Evolutionary conservation across 2,113 vertebrate species (phyloP).

Genomic region (Aleadryas rufinucha): DNA sequence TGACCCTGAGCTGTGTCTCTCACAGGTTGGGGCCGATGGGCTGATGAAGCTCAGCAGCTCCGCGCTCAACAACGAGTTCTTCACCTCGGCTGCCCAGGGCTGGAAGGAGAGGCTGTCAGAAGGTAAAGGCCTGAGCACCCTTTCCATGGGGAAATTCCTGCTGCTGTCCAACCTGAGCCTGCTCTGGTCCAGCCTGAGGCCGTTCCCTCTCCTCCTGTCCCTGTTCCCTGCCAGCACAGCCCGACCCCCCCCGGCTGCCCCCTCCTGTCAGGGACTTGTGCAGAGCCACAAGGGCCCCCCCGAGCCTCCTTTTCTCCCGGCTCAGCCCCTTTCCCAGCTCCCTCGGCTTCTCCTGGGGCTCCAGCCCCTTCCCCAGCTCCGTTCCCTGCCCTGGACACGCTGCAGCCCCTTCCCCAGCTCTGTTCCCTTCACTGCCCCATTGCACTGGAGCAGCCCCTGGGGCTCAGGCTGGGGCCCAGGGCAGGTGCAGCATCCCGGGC

Average conservation of each 20-base stretch:
- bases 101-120: conserved; percentile 96
- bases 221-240: not conserved
- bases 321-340: not conserved
- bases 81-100: conserved; percentile 94
- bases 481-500: not conserved
- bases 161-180: too few species aligned
- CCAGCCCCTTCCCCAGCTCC: not conserved
- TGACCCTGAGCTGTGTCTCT: not conserved
- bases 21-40: conserved; percentile 86
- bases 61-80: conserved; percentile 97
- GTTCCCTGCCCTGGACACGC: not conserved
- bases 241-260: not conserved
- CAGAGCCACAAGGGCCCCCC: not conserved
- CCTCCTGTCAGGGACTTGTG: not conserved
- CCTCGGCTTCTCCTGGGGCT: not conserved
- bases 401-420: not conserved
- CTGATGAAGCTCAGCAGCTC: conserved; percentile 89
- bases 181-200: not conserved
- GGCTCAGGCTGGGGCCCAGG: not conserved
- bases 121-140: conserved; percentile 69
- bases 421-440: fast-evolving
- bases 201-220: not conserved
- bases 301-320: not conserved
- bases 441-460: not conserved
- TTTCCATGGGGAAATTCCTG: too few species aligned